These are phyloP conservation scores for Plecotus auritus DNA, from an alignment of 2,113 vertebrate species.

Conservation along the genomic window DNA sequence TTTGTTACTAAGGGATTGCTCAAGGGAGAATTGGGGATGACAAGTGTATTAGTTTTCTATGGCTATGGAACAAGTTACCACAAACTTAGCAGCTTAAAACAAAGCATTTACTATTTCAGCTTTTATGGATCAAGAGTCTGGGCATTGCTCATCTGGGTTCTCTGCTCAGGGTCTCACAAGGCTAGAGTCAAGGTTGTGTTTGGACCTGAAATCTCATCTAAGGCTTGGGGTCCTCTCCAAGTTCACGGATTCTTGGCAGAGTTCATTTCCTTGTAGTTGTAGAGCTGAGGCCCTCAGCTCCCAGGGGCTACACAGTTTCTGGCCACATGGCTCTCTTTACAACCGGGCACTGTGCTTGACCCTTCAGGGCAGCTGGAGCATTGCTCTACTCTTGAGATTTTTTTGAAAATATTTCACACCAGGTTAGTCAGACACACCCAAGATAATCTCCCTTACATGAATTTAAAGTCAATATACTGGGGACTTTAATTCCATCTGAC, in stretches of 20 bases:
- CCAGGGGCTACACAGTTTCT: background rate
- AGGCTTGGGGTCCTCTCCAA: background rate
- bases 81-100: background rate
- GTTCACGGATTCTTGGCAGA: background rate
- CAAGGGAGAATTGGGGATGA: background rate
- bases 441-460: background rate
- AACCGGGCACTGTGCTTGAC: background rate
- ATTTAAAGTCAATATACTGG: background rate
- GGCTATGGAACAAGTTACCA: background rate
- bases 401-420: background rate
- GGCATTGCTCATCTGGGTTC: background rate
- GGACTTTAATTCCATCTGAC: background rate
- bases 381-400: background rate
- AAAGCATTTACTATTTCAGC: background rate
- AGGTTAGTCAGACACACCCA: background rate
- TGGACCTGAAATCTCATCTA: background rate
- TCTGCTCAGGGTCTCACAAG: background rate
- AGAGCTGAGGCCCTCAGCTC: background rate
- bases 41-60: background rate
- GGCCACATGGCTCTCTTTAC: background rate
- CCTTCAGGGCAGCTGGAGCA: background rate
- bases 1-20: background rate
- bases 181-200: background rate
- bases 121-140: background rate
- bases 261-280: background rate